Percentiles rank a stretch among this genome's conserved stretches.
phyloP scores from a whole-genome alignment of 2,113 vertebrate species.

The Neofelis nebulosa region DNA sequence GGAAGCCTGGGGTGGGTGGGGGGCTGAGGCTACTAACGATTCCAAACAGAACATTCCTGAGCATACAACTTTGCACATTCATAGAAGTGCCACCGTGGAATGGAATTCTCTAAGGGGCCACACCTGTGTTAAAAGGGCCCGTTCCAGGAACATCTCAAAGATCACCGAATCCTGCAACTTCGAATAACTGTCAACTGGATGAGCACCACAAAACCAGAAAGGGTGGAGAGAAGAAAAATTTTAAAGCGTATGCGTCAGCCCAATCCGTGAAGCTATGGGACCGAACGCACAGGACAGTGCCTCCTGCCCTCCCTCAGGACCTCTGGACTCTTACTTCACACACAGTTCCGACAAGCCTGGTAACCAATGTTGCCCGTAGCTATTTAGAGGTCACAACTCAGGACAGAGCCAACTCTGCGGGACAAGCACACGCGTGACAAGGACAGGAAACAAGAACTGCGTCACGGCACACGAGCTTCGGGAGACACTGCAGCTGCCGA shows the following conservation, averaged over 20 bases:
- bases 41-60: neutral
- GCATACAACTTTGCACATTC: neutral
- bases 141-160: neutral
- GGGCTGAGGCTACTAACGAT: rapidly evolving
- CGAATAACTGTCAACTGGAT: neutral
- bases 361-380: rapidly evolving
- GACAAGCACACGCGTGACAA: neutral
- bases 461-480: neutral
- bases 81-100: rapidly evolving
- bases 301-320: rapidly evolving
- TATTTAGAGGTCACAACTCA: neutral
- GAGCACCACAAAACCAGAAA: neutral
- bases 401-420: too few species aligned
- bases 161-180: neutral
- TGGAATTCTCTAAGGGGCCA: too few species aligned
- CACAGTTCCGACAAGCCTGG: neutral
- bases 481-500: neutral
- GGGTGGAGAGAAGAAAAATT: rapidly evolving
- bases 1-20: rapidly evolving
- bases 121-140: neutral
- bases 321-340: neutral
- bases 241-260: rapidly evolving
- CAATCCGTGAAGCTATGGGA: neutral
- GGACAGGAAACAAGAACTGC: neutral
- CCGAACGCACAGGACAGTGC: rapidly evolving